Base-by-base conservation (phyloP, 2,797 vertebrate genomes). In the Tapera naevia region DNA sequence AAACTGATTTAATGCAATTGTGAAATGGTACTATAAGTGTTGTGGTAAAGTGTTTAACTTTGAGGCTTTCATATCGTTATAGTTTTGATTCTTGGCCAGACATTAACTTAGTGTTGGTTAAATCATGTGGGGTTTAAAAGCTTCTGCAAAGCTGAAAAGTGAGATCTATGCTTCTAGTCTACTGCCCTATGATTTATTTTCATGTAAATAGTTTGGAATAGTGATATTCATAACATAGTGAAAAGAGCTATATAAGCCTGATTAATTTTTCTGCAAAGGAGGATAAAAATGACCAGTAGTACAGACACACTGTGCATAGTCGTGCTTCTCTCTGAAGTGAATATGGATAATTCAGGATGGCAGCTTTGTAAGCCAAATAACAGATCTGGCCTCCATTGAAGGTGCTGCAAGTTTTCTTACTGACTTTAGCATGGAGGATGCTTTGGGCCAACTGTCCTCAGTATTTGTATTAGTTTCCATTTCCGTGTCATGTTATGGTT, bases 341-440 rank as follows among this genome's bases (percentile, higher is more conserved):
- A 25, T 33, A 15, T 19, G 10, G 9, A 3, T 86, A 45, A 28
- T 69, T 43, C 46, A 83, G 41, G 45, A 37, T 74, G 37, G 25
- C 41, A 71, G 28, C 24, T 82, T 88, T 72, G 16, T 53, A 28
- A 41, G 27, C 28, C 56, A 64, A 56, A 24, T 58, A 35, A 2
- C 30, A 0, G 0, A 15, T 67, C 19, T 1, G 13, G 10, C 57
- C 28, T 58, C 28, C 15, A 24, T 0, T 78, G 72, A 78, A 67
- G 41, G 16, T 65, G 28, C 61, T 86, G 0, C 50, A 28, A 58
- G 24, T 51, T 91, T 94, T 82, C n/a, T 69, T 69, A 10, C 7
- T n/a, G 46, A 46, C 19, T 58, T 70, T 8, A 56, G 23, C 7
- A 3, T 56, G 15, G 25, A 58, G 17, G 24, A 35, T 89, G 35